Base-by-base conservation (phyloP, 2,113 vertebrate species). In the Callaeas wilsoni region DNA sequence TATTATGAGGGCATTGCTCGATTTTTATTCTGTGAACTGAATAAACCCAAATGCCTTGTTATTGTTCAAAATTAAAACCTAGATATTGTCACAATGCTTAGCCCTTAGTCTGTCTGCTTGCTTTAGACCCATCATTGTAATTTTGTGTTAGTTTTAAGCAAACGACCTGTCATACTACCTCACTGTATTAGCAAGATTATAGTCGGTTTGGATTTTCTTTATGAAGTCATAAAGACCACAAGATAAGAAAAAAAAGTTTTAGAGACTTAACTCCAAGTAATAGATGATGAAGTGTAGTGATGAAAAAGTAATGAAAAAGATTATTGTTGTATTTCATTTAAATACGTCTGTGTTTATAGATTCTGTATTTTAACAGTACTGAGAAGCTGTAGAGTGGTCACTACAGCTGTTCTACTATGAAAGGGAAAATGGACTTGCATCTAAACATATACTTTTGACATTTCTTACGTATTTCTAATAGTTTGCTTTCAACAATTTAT, bases 381-480 rank as follows among this genome's bases (percentile, higher is more conserved):
- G 55, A 60, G 37, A 63, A 82, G 63, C 0, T 53, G 17, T 23
- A 39, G 8, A 3, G 7, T 35, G 16, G n/a, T 67, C 9, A 21
- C 19, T 47, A 30, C 26, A 79, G 25, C 10, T 7, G 59, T 42
- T 84, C 46, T 70, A 85, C 84, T 82, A 88, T 41, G 52, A 60
- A 89, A 91, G 47, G 13, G 33, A 89, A 97, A 97, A 95, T 32
- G 37, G 69, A 86, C 59, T 89, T 89, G 37, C 75, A 60, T 29
- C 55, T 87, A 89, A 91, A 84, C 26, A n/a, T 69, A 73, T 52
- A 65, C 55, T 97, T 96, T 78, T 85, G 65, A 55, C n/a, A 79
- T 83, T 88, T 94, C 76, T 82, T 84, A 67, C 1, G 1, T 42
- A 77, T 62, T 74, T 78, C 7, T 78, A 74, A 49, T 17, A 62